phyloP scores from a whole-genome alignment of 1,140 invertebrate species.

The Periplaneta americana region DNA sequence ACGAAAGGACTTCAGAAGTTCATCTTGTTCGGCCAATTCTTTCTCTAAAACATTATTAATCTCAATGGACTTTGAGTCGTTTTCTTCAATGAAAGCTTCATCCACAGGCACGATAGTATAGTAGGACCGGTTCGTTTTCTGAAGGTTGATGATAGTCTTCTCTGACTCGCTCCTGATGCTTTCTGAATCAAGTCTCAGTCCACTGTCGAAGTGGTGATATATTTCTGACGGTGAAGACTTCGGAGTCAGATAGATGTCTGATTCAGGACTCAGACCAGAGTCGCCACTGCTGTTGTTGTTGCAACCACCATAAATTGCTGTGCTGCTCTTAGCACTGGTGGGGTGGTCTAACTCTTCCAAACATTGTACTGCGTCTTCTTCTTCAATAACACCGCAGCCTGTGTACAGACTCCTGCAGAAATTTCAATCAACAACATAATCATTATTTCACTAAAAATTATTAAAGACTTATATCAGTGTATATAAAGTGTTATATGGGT shows the following conservation, averaged over 20 bases:
- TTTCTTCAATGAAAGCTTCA: conserved; percentile 18
- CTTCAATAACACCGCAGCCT: conserved; percentile 13
- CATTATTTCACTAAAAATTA: too few relatives aligned
- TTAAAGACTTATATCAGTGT: too few relatives aligned
- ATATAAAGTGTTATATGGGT: too few relatives aligned
- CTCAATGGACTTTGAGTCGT: neutral
- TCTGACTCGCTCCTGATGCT: neutral
- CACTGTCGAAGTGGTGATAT: neutral
- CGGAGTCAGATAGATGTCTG: conserved; percentile 15
- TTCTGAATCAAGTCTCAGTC: neutral
- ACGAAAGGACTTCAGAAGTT: conserved; percentile 27
- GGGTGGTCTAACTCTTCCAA: neutral
- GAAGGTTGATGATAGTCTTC: neutral
- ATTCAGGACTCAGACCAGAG: conserved; percentile 14
- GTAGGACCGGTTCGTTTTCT: conserved; percentile 20
- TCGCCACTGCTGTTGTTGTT: neutral
- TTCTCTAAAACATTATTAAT: conserved; percentile 19
- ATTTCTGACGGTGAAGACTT: conserved; percentile 15
- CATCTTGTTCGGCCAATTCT: conserved; percentile 30
- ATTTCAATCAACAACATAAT: too few relatives aligned
- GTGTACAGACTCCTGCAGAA: conserved; percentile 18
- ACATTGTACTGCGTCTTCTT: conserved; percentile 7
- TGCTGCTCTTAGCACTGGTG: neutral
- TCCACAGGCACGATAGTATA: conserved; percentile 28
- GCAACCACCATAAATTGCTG: neutral